Evolutionary conservation across 2,888 invertebrate species (phyloP), one percentile per base, ranked within the genome.

Genomic region (Pristionchus fissidentatus): DNA sequence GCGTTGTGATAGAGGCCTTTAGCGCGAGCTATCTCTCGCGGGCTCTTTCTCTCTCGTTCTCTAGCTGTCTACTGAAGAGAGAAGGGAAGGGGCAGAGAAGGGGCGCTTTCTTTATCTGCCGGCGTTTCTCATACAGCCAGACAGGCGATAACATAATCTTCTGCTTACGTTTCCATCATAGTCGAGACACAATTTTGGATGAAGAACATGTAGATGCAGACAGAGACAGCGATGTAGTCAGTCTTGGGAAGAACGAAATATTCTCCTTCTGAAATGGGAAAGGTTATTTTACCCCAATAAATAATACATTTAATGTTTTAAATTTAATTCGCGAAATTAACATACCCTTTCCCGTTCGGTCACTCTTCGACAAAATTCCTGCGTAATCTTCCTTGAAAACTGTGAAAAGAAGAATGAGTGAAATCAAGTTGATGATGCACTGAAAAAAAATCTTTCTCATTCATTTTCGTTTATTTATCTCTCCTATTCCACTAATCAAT

Each of bases 161-260:
- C 49, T 15, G 10, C 41, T 43, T 29, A 80, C 80, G 80, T 80
- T 43, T 80, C 80, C 57, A 80, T 80, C 43, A 80, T 49, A 26
- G 80, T 80, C 22, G 80, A 80, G 1, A 80, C 80, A 10, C 80
- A 80, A 35, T 80, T 80, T 32, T 80, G 80, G 22, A 80, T 60
- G 29, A 80, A 80, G 43, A 80, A 80, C 80, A 80, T 80, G 60
- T 80, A 80, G 29, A 57, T 60, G 15, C 80, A 80, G 32, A 80
- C 43, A 46, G 29, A 13, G 29, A 35, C 7, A 3, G 80, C 80
- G 19, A 80, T 10, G 29, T 29, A 41, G 43, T 80, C 80, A 10
- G 60, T 41, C 60, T 80, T 80, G 15, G 80, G 80, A 26, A 80
- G 80, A 41, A 80, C 80, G 62, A 80, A 80, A 32, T 80, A 80